phyloP scores from a whole-genome alignment of 2,113 vertebrate species.

The Onychostoma macrolepis region DNA sequence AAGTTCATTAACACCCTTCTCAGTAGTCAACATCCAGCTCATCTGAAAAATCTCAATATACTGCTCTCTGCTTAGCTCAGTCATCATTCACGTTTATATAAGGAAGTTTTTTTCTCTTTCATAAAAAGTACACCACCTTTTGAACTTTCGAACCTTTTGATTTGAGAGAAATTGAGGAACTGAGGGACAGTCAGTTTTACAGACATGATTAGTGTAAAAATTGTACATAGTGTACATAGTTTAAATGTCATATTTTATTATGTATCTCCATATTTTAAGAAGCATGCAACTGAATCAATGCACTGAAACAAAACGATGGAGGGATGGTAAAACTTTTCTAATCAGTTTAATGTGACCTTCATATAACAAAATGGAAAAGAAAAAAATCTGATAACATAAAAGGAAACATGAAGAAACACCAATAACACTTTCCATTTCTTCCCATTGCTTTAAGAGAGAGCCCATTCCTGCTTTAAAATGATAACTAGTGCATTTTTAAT shows the following conservation, averaged over 20 bases:
- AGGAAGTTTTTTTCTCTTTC: not conserved
- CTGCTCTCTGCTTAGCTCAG: not conserved
- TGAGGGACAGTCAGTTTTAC: not conserved
- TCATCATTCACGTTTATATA: not conserved
- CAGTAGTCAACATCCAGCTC: slow-evolving; percentile 34
- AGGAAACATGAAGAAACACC: too few species aligned
- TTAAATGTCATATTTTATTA: not conserved
- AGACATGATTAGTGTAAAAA: too few species aligned
- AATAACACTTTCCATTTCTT: too few species aligned
- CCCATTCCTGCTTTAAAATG: too few species aligned
- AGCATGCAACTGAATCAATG: too few species aligned
- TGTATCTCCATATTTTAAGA: not conserved
- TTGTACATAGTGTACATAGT: not conserved
- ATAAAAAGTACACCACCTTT: not conserved
- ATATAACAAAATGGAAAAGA: too few species aligned
- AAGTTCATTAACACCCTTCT: slow-evolving; percentile 37
- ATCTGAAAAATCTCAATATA: slow-evolving; percentile 29
- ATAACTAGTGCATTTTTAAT: too few species aligned
- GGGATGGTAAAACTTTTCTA: too few species aligned
- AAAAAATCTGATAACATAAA: too few species aligned
- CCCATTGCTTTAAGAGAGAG: too few species aligned
- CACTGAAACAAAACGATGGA: too few species aligned
- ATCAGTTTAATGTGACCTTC: too few species aligned
- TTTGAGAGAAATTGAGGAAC: not conserved
- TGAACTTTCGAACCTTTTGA: not conserved